These are phyloP conservation scores for Doris montereyensis DNA, from an alignment of 2,888 invertebrate species.

Conservation along the genomic window DNA sequence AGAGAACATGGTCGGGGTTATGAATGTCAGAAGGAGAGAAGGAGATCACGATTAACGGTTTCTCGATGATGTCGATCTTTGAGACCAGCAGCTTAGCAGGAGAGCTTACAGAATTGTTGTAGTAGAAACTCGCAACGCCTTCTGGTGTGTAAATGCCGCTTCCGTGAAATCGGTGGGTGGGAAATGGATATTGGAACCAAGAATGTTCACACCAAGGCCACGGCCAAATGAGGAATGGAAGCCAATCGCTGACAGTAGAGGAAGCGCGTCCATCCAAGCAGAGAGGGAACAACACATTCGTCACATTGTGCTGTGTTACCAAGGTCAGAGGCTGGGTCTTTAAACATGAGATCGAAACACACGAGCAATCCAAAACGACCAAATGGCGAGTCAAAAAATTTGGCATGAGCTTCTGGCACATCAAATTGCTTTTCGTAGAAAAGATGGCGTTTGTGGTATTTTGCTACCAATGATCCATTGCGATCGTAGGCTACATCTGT, in stretches of 20 bases:
- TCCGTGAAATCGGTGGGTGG: constrained; percentile 76
- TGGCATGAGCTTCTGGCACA: constrained; percentile 49
- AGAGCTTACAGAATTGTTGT: constrained; percentile 26
- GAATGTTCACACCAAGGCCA: constrained; percentile 79
- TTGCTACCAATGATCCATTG: constrained; percentile 81
- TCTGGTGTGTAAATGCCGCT: constrained; percentile 81
- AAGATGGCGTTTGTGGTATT: constrained; percentile 76
- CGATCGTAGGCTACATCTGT: constrained; percentile 86
- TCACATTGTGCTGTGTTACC: constrained; percentile 74
- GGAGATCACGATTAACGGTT: background rate
- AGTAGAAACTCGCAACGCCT: constrained; percentile 48
- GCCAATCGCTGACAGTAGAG: constrained; percentile 70
- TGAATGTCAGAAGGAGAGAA: background rate
- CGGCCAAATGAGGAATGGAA: constrained; percentile 82
- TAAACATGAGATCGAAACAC: constrained; percentile 88
- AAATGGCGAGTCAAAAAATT: constrained; percentile 59
- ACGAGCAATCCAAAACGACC: constrained; percentile 79
- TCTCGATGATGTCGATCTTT: background rate
- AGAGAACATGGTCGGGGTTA: no score
- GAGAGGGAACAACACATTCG: constrained; percentile 69
- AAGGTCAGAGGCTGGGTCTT: constrained; percentile 79
- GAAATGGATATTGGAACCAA: constrained; percentile 82
- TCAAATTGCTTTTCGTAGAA: constrained; percentile 75
- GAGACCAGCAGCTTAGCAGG: background rate
- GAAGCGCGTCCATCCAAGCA: constrained; percentile 87